These are phyloP conservation scores for Bothrops alternatus DNA, from an alignment of 2,797 vertebrate species.

Conservation along the genomic window DNA sequence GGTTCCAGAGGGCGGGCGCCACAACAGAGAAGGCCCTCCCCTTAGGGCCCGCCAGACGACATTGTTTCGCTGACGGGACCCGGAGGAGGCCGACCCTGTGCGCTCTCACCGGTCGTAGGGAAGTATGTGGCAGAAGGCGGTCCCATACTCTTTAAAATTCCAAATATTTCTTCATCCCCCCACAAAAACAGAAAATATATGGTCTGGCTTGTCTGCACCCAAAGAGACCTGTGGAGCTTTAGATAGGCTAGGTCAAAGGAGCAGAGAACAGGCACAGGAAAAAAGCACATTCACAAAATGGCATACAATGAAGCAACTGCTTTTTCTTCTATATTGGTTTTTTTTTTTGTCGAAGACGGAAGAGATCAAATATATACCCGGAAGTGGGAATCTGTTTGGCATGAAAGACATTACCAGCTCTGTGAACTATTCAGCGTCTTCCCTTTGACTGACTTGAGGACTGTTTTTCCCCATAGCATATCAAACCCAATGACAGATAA, in stretches of 20 bases:
- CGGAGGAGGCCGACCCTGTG: too few relatives aligned
- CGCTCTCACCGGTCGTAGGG: too few relatives aligned
- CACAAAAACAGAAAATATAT: not conserved
- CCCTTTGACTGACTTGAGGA: not conserved
- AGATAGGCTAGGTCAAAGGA: not conserved
- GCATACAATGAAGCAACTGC: not conserved
- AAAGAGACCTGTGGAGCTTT: not conserved
- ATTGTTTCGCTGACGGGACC: too few relatives aligned
- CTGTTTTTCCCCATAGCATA: slow-evolving; percentile 5
- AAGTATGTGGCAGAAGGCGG: too few relatives aligned
- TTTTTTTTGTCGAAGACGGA: too few relatives aligned
- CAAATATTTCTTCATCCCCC: not conserved
- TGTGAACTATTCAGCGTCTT: not conserved
- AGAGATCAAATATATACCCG: not conserved
- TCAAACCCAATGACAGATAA: slow-evolving; percentile 64
- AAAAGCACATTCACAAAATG: not conserved
- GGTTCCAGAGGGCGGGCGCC: too few relatives aligned
- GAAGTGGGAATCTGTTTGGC: not conserved
- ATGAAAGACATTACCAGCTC: not conserved
- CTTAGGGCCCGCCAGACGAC: too few relatives aligned
- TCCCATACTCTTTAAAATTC: not conserved
- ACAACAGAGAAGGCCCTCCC: too few relatives aligned
- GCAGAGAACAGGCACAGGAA: not conserved
- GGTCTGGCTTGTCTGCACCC: not conserved
- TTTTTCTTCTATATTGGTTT: not conserved